Evolutionary conservation across 2,797 vertebrate genomes (phyloP), one percentile per base, ranked within the genome.

Genomic region (Psittacula echo): DNA sequence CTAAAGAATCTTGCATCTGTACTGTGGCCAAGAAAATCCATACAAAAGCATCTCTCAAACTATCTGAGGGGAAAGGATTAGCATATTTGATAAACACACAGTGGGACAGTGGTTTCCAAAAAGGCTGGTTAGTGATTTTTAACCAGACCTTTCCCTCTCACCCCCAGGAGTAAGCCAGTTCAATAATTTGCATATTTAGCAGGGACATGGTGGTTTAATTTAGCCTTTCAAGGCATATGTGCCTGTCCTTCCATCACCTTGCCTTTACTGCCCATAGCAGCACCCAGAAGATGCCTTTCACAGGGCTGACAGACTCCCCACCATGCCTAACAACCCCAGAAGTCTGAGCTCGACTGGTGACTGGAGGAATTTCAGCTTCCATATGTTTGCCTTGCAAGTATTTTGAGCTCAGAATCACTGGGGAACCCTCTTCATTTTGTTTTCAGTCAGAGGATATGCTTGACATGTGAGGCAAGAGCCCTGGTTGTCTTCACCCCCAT

Each of bases 181-280:
- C 39, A 79, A 8, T 37, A 65, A 39, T 68, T 77, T 80, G 19
- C 60, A 85, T 87, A 77, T 64, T 68, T 54, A 70, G 8, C 23
- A 53, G 48, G 34, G 45, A 6, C 26, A 61, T 22, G 16, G 8
- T 24, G 10, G 14, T 83, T 94, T 77, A 32, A 54, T 75, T 78
- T 51, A 85, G 30, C 21, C 42, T 90, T 87, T 30, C 44, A 64
- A 84, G 39, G 29, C 5, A 78, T 88, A 48, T 8, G 3, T 0
- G 1, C 15, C 61, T 84, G 44, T 19, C 51, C 37, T 94, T 82
- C 34, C 11, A 67, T 11, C 26, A 68, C 67, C 10, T 64, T 51
- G 17, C 37, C 30, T 53, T 41, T 13, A 41, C 8, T 24, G 51
- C 18, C 19, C 0, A 0, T 47, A 24, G 60, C 41, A 88, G 47